Percentiles rank a stretch among this genome's conserved stretches.
Evolutionary conservation across 2,113 vertebrate genomes (phyloP).

Genomic region (Cepphus grylle): DNA sequence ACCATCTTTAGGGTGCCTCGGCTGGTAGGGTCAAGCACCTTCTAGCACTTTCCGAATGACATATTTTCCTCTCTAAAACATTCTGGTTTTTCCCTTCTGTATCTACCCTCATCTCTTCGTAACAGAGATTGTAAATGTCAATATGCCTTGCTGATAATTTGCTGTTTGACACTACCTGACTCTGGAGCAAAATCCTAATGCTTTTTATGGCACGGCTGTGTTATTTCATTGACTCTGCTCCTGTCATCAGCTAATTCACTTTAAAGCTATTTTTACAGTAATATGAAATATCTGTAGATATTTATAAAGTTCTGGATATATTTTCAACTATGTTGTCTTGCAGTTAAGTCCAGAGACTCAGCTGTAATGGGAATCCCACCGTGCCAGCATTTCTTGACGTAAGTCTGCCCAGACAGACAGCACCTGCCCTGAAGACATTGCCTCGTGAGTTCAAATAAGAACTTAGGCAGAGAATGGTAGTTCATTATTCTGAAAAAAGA

Average conservation of each 20-base stretch:
- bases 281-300: neutral
- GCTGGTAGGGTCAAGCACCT: neutral
- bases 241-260: neutral
- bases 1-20: neutral
- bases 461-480: neutral
- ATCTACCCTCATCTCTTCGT: neutral
- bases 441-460: neutral
- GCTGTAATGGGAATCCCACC: neutral
- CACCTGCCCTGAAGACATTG: too few relatives aligned
- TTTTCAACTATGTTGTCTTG: neutral
- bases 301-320: neutral
- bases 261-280: neutral
- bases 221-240: neutral
- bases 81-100: neutral
- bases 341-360: neutral
- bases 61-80: neutral
- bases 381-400: neutral
- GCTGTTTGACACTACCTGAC: neutral
- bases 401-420: neutral
- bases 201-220: rapidly evolving
- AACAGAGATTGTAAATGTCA: neutral
- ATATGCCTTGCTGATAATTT: neutral
- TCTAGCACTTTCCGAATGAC: neutral
- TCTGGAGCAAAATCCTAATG: neutral
- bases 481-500: neutral